Base-by-base conservation (phyloP, 2,797 vertebrate genomes). In the Gymnopithys bicolor region DNA sequence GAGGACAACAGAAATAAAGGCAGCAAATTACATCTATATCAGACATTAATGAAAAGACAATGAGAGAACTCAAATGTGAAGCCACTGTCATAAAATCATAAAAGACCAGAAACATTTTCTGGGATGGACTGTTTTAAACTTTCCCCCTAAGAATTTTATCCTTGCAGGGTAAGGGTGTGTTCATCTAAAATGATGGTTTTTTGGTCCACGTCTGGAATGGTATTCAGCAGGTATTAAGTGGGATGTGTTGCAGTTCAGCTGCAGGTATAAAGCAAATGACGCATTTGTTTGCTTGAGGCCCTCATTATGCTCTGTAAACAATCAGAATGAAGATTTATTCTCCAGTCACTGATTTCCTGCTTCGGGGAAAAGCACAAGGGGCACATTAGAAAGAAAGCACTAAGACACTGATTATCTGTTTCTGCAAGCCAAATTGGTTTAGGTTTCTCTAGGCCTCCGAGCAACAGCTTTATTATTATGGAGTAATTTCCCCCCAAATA, bases 221-320 rank as follows among this genome's bases (percentile, higher is more conserved):
- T 24, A 24, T 51, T 64, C 0, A 0, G 48, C 0, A 0, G 33
- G 73, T 93, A 73, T 69, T 56, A 84, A 78, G 90, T 28, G 69
- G 81, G 74, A 60, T 49, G 60, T 0, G 0, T 7, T 35, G 78
- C 86, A 77, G 77, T 60, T 82, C 70, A 67, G 77, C 74, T 10
- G 4, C 95, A 95, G 90, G 95, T 92, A 87, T 53, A 84, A 80
- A 90, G 78, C 52, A 84, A 94, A 84, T 28, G 45, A 68, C 79
- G 84, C 78, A 53, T 79, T 84, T 89, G 88, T 95, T 89, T 77
- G 92, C 94, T 84, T 3, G 25, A 87, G 94, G 92, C 92, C 49
- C n/a, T 96, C 88, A 84, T 95, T 96, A 92, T 77, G 84, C 33
- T 95, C 67, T 67, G 81, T 89, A 95, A 96, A 95, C 88, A 96